These are phyloP conservation scores for Tragelaphus buxtoni DNA, from an alignment of 2,113 vertebrate species.

Conservation along the genomic window DNA sequence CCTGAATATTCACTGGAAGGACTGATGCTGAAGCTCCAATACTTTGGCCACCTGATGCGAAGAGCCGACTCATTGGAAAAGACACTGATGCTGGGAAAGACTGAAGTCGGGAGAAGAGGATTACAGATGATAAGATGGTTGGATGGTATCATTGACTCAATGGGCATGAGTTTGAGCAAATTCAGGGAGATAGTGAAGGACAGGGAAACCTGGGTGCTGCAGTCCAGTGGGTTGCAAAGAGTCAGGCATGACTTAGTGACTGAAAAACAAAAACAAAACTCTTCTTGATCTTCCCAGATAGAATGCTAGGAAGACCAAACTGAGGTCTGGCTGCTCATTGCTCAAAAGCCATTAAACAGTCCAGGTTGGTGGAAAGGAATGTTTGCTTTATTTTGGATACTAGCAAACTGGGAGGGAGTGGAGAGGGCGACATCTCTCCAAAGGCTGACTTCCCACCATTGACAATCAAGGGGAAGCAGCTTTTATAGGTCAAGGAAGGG, in stretches of 20 bases:
- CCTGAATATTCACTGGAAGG: neutral
- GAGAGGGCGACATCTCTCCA: neutral
- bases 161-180: neutral
- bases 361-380: neutral
- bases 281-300: neutral
- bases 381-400: neutral
- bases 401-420: neutral
- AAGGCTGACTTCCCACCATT: neutral
- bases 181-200: neutral
- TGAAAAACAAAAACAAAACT: neutral
- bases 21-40: neutral
- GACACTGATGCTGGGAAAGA: neutral
- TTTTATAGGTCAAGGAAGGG: neutral
- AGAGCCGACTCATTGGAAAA: neutral
- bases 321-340: neutral
- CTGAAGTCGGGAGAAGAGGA: neutral
- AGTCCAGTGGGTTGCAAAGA: neutral
- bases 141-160: neutral
- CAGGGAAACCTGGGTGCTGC: neutral
- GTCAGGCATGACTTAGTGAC: neutral
- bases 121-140: neutral
- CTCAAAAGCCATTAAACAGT: neutral
- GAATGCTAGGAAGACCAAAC: neutral
- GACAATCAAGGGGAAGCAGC: neutral
- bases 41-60: neutral